Percentiles rank a stretch among this genome's conserved stretches.
phyloP scores from a whole-genome alignment of 2,113 vertebrate genomes.

The Ceyx cyanopectus region DNA sequence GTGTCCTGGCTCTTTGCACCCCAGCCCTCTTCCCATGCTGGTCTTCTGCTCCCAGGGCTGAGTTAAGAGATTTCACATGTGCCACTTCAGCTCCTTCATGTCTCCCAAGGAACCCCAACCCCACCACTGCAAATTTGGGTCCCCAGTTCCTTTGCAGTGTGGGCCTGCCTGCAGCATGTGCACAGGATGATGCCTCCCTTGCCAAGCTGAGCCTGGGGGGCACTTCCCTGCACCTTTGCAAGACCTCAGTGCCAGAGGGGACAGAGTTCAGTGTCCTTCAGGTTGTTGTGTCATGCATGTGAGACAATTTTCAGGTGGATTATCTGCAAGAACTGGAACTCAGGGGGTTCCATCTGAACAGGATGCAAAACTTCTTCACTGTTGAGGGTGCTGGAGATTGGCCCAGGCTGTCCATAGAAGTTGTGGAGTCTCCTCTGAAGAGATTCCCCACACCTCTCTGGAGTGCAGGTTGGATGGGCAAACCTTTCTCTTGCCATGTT shows the following conservation, averaged over 20 bases:
- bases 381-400: neutral
- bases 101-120: neutral
- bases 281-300: accelerated
- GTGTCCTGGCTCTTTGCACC: neutral
- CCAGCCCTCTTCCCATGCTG: neutral
- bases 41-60: neutral
- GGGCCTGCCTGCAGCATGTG: accelerated
- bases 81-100: neutral
- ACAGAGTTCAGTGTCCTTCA: neutral
- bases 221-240: neutral
- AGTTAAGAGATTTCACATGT: neutral
- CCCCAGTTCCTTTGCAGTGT: neutral
- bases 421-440: neutral
- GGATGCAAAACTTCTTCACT: neutral
- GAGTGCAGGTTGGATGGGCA: no score
- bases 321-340: neutral
- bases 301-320: neutral
- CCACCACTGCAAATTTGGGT: neutral
- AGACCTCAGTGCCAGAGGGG: neutral
- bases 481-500: no score
- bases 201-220: accelerated
- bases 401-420: neutral
- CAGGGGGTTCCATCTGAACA: neutral
- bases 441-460: no score
- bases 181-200: neutral